phyloP scores from a whole-genome alignment of 2,888 invertebrate genomes.

The Rhopalosiphum nymphaeae region DNA sequence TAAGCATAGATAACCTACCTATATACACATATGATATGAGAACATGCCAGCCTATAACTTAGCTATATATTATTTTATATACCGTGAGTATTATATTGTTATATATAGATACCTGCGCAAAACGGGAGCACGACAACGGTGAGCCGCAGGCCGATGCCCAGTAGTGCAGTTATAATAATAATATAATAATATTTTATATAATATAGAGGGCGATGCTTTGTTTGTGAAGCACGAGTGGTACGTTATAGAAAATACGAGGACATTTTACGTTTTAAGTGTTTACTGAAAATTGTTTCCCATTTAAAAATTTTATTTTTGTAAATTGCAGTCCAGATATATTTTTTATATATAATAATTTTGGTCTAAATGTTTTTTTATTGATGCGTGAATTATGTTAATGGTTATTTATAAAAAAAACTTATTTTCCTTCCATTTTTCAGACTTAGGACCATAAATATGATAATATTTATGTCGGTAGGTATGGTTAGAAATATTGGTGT shows the following conservation, averaged over 20 bases:
- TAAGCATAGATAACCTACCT: neutral
- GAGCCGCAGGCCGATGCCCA: neutral
- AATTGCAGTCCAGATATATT: no score
- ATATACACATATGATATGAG: neutral
- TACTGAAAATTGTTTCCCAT: no score
- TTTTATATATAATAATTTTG: no score
- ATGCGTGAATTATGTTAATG: no score
- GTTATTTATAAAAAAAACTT: no score
- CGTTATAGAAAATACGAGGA: neutral
- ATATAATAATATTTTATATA: neutral
- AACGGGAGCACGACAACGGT: constrained; percentile 18
- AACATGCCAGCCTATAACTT: neutral
- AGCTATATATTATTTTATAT: neutral
- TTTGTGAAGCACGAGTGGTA: neutral
- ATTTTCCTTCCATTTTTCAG: no score
- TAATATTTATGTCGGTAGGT: no score
- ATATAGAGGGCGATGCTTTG: neutral
- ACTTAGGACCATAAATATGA: no score
- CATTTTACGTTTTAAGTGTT: neutral
- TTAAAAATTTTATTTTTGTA: no score
- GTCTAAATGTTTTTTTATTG: no score
- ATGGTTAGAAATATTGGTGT: no score
- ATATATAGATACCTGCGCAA: neutral
- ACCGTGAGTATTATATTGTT: neutral
- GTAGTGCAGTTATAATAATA: neutral